Base-by-base conservation (phyloP, 2,113 vertebrate species). In the Plecturocebus donacophilus region DNA sequence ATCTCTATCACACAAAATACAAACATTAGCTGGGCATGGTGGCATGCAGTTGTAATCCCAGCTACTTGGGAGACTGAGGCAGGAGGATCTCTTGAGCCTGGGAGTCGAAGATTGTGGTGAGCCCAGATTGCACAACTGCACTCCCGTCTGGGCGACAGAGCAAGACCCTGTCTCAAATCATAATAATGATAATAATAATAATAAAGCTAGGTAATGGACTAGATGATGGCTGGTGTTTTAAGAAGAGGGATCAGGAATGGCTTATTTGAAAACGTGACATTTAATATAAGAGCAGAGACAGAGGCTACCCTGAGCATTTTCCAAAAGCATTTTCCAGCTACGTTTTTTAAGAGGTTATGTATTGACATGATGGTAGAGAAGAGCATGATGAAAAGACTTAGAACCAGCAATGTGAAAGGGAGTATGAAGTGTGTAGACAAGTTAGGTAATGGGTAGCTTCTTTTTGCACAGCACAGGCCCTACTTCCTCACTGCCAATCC, bases 211-310 rank as follows among this genome's bases (percentile, higher is more conserved):
- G 32, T 42, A 81, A 88, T 56, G 7, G 13, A 64, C 23, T 83
- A 83, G 38, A 66, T 68, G 52, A 68, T 61, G 52, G 14, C 42
- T 83, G 6, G 2, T 80, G 11, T 94, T 88, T 90, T 85, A 93
- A 93, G 64, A 95, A 85, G 0, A 86, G 11, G 16, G 27, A 58
- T 68, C 64, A 87, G 40, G 16, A 92, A 90, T 38, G 47, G 23
- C 52, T 93, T 77, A 21, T 85, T 81, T 79, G 61, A 95, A 52
- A 89, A 97, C 88, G 32, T 66, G 17, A 56, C 27, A 56, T 79
- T 71, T 96, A 86, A 49, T 85, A 52, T 86, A 91, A 85, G 73
- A 96, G 7, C 58, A 82, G 10, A 95, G 49, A 40, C 32, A 85
- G 7, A 93, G 54, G 16, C 61, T 68, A 61, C 23, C 52, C 40